Percentiles rank a stretch among this genome's conserved stretches.
Conservation (phyloP, 1,140 invertebrate species). For the Cotesia chilonis region DNA sequence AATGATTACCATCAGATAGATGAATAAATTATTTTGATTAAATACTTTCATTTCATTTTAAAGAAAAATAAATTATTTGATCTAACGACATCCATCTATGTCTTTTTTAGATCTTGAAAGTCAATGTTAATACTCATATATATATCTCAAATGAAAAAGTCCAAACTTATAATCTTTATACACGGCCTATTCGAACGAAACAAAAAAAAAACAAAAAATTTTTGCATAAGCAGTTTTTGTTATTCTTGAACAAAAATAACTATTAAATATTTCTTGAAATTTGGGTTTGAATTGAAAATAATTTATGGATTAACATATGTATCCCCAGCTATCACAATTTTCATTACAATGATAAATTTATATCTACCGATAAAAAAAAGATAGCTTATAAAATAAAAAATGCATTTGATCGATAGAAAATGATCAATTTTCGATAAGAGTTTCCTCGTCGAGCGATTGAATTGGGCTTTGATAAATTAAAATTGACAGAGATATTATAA, state of each 20-base stretch:
- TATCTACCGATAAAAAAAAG: not conserved
- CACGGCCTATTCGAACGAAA: slow-evolving; percentile 21
- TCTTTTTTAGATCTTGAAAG: not conserved
- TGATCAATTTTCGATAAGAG: slow-evolving; percentile 2
- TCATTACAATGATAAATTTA: slow-evolving; percentile 1
- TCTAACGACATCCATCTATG: not conserved
- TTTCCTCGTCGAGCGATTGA: slow-evolving; percentile 19
- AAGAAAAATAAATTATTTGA: slow-evolving; percentile 1
- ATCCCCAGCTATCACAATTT: not conserved
- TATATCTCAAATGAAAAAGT: slow-evolving; percentile 12
- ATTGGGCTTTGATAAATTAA: slow-evolving; percentile 5
- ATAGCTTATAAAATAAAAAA: not conserved
- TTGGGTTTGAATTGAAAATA: not conserved
- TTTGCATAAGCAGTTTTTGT: not conserved
- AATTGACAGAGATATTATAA: not conserved
- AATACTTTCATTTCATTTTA: not conserved
- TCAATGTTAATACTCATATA: not conserved
- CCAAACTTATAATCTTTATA: slow-evolving; percentile 20
- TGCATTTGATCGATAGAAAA: not conserved
- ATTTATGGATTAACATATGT: not conserved
- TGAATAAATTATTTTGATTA: not conserved
- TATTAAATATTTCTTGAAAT: not conserved
- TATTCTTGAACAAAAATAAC: not conserved
- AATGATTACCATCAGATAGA: not conserved
- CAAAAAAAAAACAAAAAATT: not conserved